Conservation (phyloP, 1,140 invertebrate species). For the Theocolax elegans region DNA sequence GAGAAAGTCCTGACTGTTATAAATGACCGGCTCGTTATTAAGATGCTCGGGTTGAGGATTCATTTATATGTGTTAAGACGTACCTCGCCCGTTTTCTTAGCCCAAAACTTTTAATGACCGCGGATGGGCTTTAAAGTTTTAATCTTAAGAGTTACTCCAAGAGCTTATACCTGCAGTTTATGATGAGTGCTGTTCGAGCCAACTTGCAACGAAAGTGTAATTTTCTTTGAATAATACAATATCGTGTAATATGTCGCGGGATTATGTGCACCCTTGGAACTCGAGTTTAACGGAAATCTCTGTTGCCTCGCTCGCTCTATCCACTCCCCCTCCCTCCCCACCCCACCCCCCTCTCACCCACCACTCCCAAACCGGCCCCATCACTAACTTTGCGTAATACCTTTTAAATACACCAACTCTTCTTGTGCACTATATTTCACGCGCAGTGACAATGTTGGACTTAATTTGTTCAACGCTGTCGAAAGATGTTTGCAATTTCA, state of each 20-base stretch:
- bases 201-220: conserved; percentile 45
- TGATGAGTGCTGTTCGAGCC: conserved; percentile 42
- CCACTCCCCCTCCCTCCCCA: no score
- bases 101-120: conserved; percentile 47
- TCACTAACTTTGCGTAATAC: no score
- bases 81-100: conserved; percentile 31
- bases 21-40: conserved; percentile 47
- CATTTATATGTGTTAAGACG: conserved; percentile 49
- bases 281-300: no score
- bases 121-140: conserved; percentile 41
- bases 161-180: conserved; percentile 41
- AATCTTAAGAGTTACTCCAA: conserved; percentile 37
- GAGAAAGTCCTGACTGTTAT: conserved; percentile 41
- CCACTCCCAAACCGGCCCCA: no score
- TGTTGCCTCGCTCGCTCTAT: no score
- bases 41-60: conserved; percentile 39
- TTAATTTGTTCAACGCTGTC: no score
- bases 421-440: no score
- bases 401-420: no score
- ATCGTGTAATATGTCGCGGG: neutral
- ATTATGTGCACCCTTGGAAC: neutral
- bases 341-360: no score
- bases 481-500: no score
- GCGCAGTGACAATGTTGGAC: no score
- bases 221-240: conserved; percentile 33